Evolutionary conservation across 2,888 invertebrate genomes (phyloP).

Genomic region (Baccha elongata): DNA sequence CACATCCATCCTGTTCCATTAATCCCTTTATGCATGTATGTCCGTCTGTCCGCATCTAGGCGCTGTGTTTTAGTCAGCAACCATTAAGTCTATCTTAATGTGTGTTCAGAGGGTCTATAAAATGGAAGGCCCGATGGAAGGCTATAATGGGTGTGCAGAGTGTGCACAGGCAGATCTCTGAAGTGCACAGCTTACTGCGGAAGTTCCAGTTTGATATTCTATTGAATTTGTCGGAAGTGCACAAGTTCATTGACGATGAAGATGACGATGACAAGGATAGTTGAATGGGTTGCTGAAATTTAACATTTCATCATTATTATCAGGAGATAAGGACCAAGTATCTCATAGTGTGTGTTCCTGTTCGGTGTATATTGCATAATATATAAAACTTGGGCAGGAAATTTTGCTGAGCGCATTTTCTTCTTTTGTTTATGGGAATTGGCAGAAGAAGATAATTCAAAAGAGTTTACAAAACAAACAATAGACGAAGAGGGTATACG

Average conservation of each 20-base stretch:
- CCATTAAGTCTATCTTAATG: conserved; percentile 16
- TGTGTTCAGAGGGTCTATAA: not conserved
- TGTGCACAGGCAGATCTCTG: conserved; percentile 24
- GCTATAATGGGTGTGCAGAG: conserved; percentile 46
- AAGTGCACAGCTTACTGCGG: conserved; percentile 65
- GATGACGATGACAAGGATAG: conserved; percentile 51
- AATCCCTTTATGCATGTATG: conserved; percentile 54
- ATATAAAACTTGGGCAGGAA: conserved; percentile 31
- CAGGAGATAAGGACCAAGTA: conserved; percentile 48
- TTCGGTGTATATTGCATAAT: not conserved
- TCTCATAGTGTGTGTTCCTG: conserved; percentile 2
- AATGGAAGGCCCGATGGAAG: not conserved
- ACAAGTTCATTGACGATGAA: conserved; percentile 71
- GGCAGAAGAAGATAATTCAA: conserved; percentile 41
- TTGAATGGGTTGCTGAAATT: conserved; percentile 58
- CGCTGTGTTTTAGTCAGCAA: conserved; percentile 32
- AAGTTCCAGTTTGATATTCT: conserved; percentile 70
- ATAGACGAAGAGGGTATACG: no score
- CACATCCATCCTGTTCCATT: conserved; percentile 51
- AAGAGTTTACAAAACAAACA: conserved; percentile 5
- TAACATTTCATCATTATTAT: conserved; percentile 63
- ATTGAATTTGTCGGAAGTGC: conserved; percentile 71
- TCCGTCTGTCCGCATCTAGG: conserved; percentile 14
- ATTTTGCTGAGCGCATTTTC: conserved; percentile 17
- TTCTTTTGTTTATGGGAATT: conserved; percentile 47